phyloP scores from a whole-genome alignment of 2,113 vertebrate genomes.

The Hippoglossus stenolepis region DNA sequence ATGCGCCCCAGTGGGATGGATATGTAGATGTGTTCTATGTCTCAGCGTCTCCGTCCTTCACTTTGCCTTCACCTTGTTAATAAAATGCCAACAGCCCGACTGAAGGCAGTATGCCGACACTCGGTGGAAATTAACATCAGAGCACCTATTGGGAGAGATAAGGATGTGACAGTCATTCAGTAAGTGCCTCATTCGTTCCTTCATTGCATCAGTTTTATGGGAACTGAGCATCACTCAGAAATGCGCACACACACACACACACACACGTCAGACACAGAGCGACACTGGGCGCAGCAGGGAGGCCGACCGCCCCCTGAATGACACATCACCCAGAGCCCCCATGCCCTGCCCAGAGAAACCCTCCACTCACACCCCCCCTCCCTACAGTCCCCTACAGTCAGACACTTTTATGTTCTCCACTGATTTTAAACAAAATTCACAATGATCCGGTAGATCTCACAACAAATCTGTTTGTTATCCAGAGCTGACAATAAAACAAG shows the following conservation, averaged over 20 bases:
- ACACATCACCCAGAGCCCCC: slow-evolving; percentile 48
- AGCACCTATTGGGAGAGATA: slow-evolving; percentile 50
- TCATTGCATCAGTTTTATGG: slow-evolving; percentile 43
- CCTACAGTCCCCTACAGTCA: neutral
- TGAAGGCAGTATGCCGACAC: slow-evolving; percentile 55
- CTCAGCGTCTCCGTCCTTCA: slow-evolving; percentile 36
- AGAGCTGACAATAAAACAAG: too few species aligned
- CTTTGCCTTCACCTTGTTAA: slow-evolving; percentile 47
- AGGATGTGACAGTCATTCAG: slow-evolving; percentile 51
- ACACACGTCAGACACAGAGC: slow-evolving; percentile 22
- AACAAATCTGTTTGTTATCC: too few species aligned
- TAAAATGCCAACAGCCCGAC: slow-evolving; percentile 57
- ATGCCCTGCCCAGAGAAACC: neutral
- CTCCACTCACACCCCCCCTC: slow-evolving; percentile 21
- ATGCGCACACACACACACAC: slow-evolving; percentile 10
- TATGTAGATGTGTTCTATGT: slow-evolving; percentile 10
- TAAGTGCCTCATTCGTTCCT: slow-evolving; percentile 52
- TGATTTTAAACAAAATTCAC: too few species aligned
- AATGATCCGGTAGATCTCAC: too few species aligned
- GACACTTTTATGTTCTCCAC: too few species aligned
- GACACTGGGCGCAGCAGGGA: slow-evolving; percentile 47
- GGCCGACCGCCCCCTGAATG: slow-evolving; percentile 51
- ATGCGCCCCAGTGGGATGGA: neutral
- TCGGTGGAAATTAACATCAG: slow-evolving; percentile 62
- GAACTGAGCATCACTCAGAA: slow-evolving; percentile 28